Conservation (phyloP, 2,888 invertebrate species). For the Cetonia aurata region DNA sequence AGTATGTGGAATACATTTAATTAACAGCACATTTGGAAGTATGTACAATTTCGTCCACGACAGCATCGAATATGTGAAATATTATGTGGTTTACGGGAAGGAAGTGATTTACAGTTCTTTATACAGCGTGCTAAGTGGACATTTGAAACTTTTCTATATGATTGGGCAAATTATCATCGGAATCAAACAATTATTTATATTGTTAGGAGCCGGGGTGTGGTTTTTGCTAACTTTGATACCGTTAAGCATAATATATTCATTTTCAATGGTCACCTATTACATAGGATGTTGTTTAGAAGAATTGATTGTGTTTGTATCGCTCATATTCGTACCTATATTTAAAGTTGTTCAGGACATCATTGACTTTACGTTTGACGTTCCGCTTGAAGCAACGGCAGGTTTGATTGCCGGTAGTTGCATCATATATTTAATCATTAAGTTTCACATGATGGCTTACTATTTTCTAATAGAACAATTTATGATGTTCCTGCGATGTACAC, state of each 20-base stretch:
- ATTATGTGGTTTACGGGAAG: neutral
- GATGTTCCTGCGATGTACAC: neutral
- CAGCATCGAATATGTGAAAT: slow-evolving; percentile 25
- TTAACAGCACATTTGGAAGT: slow-evolving; percentile 18
- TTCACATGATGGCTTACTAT: slow-evolving; percentile 53
- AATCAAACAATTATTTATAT: slow-evolving; percentile 54
- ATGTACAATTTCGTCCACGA: slow-evolving; percentile 36
- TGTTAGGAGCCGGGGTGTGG: slow-evolving; percentile 60
- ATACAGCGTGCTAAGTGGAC: slow-evolving; percentile 21
- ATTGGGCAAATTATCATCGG: slow-evolving; percentile 50
- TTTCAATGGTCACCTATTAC: slow-evolving; percentile 48
- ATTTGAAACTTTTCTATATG: slow-evolving; percentile 43
- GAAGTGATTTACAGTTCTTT: slow-evolving; percentile 12
- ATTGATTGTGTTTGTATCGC: slow-evolving; percentile 25
- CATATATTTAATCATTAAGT: slow-evolving; percentile 56
- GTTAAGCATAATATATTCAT: slow-evolving; percentile 52
- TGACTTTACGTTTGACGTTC: slow-evolving; percentile 59
- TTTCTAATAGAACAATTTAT: slow-evolving; percentile 47
- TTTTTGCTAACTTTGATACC: slow-evolving; percentile 58
- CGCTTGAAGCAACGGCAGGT: slow-evolving; percentile 58
- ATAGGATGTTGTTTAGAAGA: slow-evolving; percentile 48
- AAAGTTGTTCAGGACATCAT: slow-evolving; percentile 44
- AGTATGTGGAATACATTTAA: slow-evolving; percentile 3
- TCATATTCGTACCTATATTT: slow-evolving; percentile 34
- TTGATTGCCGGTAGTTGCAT: slow-evolving; percentile 56